Percentiles rank a stretch among this genome's conserved stretches.
These are phyloP conservation scores for Magallana ariakensis DNA, from an alignment of 1,140 invertebrate genomes.

Conservation along the genomic window DNA sequence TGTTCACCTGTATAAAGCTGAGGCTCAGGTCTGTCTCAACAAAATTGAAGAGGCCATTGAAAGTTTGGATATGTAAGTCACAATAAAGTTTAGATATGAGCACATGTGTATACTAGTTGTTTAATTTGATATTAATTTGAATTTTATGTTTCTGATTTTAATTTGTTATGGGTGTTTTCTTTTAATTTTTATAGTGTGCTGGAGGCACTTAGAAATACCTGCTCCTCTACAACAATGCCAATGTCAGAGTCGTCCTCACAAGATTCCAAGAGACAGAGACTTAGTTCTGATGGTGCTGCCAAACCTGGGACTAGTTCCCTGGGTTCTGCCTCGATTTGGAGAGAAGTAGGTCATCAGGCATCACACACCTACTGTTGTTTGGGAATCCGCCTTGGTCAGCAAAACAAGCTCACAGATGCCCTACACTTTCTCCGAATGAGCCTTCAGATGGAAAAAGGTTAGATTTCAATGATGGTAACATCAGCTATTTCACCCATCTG, in stretches of 20 bases:
- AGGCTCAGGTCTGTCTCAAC: slow-evolving; percentile 31
- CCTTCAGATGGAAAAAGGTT: slow-evolving; percentile 40
- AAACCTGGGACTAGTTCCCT: background rate
- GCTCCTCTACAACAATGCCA: background rate
- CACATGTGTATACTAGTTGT: too few species aligned
- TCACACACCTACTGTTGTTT: slow-evolving; percentile 41
- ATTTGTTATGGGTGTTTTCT: background rate
- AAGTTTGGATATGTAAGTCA: slow-evolving; percentile 42
- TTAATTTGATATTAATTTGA: too few species aligned
- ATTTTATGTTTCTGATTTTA: too few species aligned
- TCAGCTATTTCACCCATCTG: background rate
- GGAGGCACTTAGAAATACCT: background rate
- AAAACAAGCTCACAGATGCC: slow-evolving; percentile 47
- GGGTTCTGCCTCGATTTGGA: background rate
- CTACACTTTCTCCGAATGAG: slow-evolving; percentile 43
- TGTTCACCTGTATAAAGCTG: slow-evolving; percentile 43
- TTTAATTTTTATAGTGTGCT: background rate
- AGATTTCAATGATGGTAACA: background rate
- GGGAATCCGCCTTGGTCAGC: slow-evolving; percentile 21
- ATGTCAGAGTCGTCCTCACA: slow-evolving; percentile 1
- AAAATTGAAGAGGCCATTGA: slow-evolving; percentile 33
- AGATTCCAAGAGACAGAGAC: slow-evolving; percentile 38
- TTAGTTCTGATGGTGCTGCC: slow-evolving; percentile 39
- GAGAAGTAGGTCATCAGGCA: slow-evolving; percentile 34
- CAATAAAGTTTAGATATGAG: too few species aligned